Percentiles rank a stretch among this genome's conserved stretches.
phyloP scores from a whole-genome alignment of 37 sponge, comb jelly and placozoan genomes.

The Axinella damicornis region DNA sequence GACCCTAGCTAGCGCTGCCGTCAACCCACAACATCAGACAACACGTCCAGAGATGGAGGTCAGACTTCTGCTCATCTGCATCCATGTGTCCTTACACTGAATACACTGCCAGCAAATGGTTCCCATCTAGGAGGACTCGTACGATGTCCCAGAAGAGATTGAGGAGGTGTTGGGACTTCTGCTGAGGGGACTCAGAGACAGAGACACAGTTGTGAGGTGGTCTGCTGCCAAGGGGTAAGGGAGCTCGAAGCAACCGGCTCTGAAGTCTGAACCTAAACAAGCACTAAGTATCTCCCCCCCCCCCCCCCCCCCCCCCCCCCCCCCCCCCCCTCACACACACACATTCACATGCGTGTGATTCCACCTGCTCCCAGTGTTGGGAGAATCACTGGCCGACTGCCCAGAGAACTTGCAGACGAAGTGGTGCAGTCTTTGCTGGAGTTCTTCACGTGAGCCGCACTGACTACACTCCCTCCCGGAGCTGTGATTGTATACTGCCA shows the following conservation, averaged over 20 bases:
- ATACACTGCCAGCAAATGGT: no score
- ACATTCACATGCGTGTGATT: neutral
- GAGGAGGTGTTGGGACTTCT: constrained; percentile 78
- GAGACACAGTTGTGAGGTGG: constrained; percentile 98
- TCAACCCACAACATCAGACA: neutral
- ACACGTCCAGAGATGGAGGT: no score
- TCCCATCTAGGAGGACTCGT: constrained; percentile 20
- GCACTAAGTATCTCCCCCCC: no score
- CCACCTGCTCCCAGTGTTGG: constrained; percentile 63
- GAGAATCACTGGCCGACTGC: constrained; percentile 81
- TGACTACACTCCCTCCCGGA: neutral
- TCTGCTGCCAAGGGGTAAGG: constrained; percentile 99
- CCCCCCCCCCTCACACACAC: neutral
- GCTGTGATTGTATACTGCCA: neutral
- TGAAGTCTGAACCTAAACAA: no score
- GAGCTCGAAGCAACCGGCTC: no score
- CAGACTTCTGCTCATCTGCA: no score
- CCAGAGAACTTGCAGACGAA: constrained; percentile 84
- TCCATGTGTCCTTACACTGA: no score
- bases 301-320: no score
- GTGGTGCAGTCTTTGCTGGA: constrained; percentile 80
- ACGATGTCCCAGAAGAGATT: constrained; percentile 56
- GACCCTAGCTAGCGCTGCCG: constrained; percentile 42
- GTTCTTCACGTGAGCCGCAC: constrained; percentile 61
- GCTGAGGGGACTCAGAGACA: constrained; percentile 86